Evolutionary conservation across 2,113 vertebrate genomes (phyloP).

Genomic region (Emberiza fucata): DNA sequence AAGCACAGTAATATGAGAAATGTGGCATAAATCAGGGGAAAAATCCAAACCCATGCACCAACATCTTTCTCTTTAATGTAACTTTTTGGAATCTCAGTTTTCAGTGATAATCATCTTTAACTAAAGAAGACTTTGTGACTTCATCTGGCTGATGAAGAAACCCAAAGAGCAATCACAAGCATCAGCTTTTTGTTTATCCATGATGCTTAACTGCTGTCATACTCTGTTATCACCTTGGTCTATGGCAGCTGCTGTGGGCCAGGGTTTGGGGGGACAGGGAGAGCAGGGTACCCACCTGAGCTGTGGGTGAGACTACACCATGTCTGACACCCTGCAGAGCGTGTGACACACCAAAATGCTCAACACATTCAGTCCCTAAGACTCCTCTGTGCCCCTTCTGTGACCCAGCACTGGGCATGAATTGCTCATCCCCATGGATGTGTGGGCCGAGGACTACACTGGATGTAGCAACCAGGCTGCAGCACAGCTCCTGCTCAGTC

Average conservation of each 20-base stretch:
- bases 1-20: neutral
- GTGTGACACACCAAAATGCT: rapidly evolving
- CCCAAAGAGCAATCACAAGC: neutral
- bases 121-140: neutral
- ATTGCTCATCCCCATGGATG: neutral
- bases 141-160: neutral
- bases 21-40: neutral
- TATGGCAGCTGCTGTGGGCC: neutral
- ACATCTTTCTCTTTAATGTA: neutral
- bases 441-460: neutral
- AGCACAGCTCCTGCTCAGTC: neutral
- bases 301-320: neutral
- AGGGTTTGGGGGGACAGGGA: neutral
- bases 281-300: neutral
- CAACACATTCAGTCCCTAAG: neutral
- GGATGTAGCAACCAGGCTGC: neutral
- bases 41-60: neutral
- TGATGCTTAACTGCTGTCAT: neutral
- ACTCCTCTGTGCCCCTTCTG: neutral
- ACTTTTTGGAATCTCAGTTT: neutral
- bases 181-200: neutral
- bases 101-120: neutral
- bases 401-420: rapidly evolving
- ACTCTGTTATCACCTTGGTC: neutral
- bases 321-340: neutral